These are phyloP conservation scores for Mus pahari DNA, from an alignment of 2,113 vertebrate species.

Conservation along the genomic window DNA sequence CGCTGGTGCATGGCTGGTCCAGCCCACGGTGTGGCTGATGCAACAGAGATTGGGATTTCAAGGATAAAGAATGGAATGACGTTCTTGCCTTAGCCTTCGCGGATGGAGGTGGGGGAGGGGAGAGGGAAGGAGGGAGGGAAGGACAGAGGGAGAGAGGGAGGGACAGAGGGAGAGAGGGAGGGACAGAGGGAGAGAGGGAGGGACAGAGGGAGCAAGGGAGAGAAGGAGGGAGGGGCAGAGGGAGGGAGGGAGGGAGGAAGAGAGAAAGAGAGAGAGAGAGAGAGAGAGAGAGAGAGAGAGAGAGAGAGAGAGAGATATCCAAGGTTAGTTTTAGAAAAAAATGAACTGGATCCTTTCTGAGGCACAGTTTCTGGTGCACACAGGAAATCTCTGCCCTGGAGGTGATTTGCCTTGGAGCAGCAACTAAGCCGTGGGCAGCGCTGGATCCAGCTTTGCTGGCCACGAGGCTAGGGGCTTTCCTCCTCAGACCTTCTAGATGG, in stretches of 20 bases:
- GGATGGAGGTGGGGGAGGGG: background rate
- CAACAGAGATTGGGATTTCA: background rate
- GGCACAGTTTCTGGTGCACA: background rate
- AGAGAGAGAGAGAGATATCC: too few relatives aligned
- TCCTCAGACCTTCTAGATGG: background rate
- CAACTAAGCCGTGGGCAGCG: background rate
- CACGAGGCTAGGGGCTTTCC: background rate
- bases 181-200: background rate
- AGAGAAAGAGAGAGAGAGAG: background rate
- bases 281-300: background rate
- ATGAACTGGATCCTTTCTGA: background rate
- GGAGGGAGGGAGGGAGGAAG: too few relatives aligned
- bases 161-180: background rate
- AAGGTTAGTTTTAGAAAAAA: background rate
- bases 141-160: background rate
- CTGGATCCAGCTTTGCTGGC: background rate
- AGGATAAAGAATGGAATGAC: background rate
- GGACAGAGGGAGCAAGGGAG: background rate
- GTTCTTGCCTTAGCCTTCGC: background rate
- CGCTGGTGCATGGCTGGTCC: background rate
- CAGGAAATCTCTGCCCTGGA: background rate
- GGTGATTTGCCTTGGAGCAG: background rate
- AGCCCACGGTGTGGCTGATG: background rate
- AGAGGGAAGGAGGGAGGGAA: fast-evolving
- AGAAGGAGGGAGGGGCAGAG: background rate